Base-by-base conservation (phyloP, 2,797 vertebrate species). In the Xiphorhynchus erythropygius region DNA sequence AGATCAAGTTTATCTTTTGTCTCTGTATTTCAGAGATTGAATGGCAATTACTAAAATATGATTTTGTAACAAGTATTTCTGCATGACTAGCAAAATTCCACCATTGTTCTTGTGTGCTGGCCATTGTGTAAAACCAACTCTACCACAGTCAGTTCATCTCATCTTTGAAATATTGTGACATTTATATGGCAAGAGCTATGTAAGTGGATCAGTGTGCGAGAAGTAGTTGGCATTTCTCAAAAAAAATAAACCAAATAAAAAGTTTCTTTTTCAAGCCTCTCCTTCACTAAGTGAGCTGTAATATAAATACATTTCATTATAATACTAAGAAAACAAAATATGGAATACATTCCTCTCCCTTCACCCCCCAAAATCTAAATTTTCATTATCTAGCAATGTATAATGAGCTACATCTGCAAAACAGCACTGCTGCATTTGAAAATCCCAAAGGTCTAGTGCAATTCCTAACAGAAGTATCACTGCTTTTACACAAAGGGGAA, bases 401-500 rank as follows among this genome's bases (percentile, higher is more conserved):
- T 57, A 82, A 83, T 89, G 74, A 85, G 9, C 42, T 91, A 85
- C 62, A 87, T 77, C 84, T 93, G 92, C 37, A 89, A 85, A 95
- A 80, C 23, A 69, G 32, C 71, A 68, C 75, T 74, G 35, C 60
- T 85, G 68, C 53, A 57, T 83, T 91, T 82, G 46, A 87, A 97
- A 94, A 78, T 83, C 89, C 68, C 89, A n/a, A 75, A 59, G 42
- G 84, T 84, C 25, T 50, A 23, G 11, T 76, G 62, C 76, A 92
- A 86, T 91, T 95, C 80, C 75, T 89, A 91, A 87, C 90, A 95
- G 89, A 96, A 91, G 90, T 89, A 83, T 92, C 27, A 8, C 49
- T 85, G 57, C 44, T 92, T 75, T 93, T 85, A 83, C 41, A 83
- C 42, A 80, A 91, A 90, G 24, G 30, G 56, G 28, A 89, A 85